These are phyloP conservation scores for Luidia sarsii DNA, from an alignment of 53 echinoderm and acorn worm genomes.

Conservation along the genomic window DNA sequence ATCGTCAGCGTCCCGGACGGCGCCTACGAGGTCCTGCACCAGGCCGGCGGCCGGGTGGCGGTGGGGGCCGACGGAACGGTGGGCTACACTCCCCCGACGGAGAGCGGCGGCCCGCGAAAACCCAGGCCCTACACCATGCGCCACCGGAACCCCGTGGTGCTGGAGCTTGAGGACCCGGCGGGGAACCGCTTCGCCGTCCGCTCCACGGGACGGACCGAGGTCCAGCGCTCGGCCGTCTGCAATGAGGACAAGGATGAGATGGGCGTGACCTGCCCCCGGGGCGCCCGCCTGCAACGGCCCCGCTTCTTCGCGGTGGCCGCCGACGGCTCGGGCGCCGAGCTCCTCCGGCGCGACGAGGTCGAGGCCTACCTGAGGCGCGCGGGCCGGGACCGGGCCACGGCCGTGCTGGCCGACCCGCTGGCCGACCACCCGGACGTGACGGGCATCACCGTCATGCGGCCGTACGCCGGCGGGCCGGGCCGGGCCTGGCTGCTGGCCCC, in stretches of 20 bases:
- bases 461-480: conserved; percentile 62
- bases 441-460: conserved; percentile 91
- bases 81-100: conserved; percentile 62
- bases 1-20: conserved; percentile 92
- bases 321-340: conserved; percentile 87
- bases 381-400: conserved; percentile 79
- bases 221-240: conserved; percentile 19
- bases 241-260: conserved; percentile 35
- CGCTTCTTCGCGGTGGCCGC: conserved; percentile 84
- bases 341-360: conserved; percentile 72
- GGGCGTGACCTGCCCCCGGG: conserved; percentile 4
- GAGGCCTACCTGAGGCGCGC: conserved; percentile 63
- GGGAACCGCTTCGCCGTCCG: conserved; percentile 79
- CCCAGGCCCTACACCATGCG: conserved; percentile 70
- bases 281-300: no score
- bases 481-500: conserved; percentile 73
- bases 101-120: conserved; percentile 47
- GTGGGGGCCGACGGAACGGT: conserved; percentile 74
- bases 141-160: conserved; percentile 65
- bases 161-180: conserved; percentile 61
- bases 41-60: conserved; percentile 74
- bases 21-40: conserved; percentile 88
- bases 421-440: conserved; percentile 89
- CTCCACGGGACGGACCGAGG: conserved; percentile 72
- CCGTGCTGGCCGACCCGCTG: conserved; percentile 79